These are phyloP conservation scores for Pycnomerus fuliginosus DNA, from an alignment of 2,888 invertebrate species.

Conservation along the genomic window DNA sequence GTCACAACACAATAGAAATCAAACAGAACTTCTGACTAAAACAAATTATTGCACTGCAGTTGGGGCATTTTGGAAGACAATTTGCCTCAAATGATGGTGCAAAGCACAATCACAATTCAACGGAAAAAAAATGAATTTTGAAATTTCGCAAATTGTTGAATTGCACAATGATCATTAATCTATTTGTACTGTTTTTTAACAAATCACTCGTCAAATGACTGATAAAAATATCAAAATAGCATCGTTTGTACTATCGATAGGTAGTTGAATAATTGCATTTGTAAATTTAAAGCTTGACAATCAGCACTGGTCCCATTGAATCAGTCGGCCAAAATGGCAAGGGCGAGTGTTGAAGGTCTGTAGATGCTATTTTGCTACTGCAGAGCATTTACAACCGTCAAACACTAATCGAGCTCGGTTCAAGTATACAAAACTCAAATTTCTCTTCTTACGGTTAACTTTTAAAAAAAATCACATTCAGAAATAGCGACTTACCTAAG, in stretches of 20 bases:
- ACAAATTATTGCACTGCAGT: too few species aligned
- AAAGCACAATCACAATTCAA: constrained; percentile 16
- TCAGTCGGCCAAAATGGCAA: too few species aligned
- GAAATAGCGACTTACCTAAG: constrained; percentile 45
- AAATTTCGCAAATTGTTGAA: constrained; percentile 12
- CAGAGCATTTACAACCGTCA: constrained; percentile 24
- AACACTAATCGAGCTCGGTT: constrained; percentile 43
- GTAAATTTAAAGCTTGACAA: constrained; percentile 11
- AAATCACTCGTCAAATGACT: constrained; percentile 47
- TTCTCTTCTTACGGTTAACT: constrained; percentile 49
- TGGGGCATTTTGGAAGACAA: too few species aligned
- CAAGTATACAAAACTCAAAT: constrained; percentile 45
- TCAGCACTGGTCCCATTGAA: too few species aligned
- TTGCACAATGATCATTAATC: constrained; percentile 12
- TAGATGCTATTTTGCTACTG: constrained; percentile 29
- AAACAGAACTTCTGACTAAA: too few species aligned
- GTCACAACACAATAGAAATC: too few species aligned
- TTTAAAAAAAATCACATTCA: constrained; percentile 51
- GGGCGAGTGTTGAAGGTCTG: too few species aligned
- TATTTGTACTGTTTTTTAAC: constrained; percentile 51
- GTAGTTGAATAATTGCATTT: constrained; percentile 16
- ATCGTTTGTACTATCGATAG: constrained; percentile 28
- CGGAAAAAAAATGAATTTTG: constrained; percentile 1
- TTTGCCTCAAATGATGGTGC: background rate
- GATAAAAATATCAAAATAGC: constrained; percentile 39